A percentile compares a stretch with the other conserved stretches of the same genome.
Conservation (phyloP, 1,140 invertebrate genomes). For the Gerris buenoi region DNA sequence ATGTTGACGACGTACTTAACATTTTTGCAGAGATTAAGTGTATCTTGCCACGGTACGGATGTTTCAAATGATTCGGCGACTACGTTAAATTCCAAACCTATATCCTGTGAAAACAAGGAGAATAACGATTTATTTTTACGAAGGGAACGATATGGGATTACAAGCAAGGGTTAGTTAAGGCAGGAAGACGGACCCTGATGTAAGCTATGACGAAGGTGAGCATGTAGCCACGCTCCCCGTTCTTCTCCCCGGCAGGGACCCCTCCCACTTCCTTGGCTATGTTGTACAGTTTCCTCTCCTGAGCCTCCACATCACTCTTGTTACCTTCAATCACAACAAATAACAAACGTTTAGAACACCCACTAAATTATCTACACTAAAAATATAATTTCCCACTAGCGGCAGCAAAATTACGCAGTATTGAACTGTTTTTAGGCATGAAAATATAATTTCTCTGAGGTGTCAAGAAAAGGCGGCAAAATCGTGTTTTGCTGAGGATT, state of each 20-base stretch:
- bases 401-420: too few species aligned
- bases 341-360: slow-evolving; percentile 8
- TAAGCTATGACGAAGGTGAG: slow-evolving; percentile 98
- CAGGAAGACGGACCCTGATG: slow-evolving; percentile 51
- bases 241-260: slow-evolving; percentile 75
- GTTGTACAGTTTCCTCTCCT: slow-evolving; percentile 69
- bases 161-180: not conserved
- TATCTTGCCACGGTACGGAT: slow-evolving; percentile 88
- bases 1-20: slow-evolving; percentile 65
- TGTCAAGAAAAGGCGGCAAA: too few species aligned
- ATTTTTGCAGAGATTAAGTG: slow-evolving; percentile 67
- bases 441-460: too few species aligned
- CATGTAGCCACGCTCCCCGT: slow-evolving; percentile 88
- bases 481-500: too few species aligned
- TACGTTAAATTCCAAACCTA: slow-evolving; percentile 74
- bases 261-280: slow-evolving; percentile 61
- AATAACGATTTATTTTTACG: too few species aligned
- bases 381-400: not conserved
- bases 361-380: not conserved
- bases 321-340: slow-evolving; percentile 33
- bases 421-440: too few species aligned
- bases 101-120: slow-evolving; percentile 46
- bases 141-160: not conserved
- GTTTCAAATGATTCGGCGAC: slow-evolving; percentile 97
- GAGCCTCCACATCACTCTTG: slow-evolving; percentile 49